Conservation (phyloP, 2,113 vertebrate species). For the Lycaon pictus region DNA sequence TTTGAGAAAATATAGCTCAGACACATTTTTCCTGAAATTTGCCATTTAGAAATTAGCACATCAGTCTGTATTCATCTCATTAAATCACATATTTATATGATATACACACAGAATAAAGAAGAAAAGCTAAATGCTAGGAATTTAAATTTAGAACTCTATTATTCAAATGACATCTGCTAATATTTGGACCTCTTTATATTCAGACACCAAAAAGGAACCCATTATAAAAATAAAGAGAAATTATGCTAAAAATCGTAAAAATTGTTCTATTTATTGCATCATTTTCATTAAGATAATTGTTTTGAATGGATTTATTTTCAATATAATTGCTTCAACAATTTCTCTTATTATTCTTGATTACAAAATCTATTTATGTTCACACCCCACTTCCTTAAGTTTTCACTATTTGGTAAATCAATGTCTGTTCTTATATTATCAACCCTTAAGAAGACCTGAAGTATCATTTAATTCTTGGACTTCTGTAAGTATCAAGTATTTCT, state of each 20-base stretch:
- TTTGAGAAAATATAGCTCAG: not conserved
- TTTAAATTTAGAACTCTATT: conserved; percentile 52
- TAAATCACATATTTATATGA: conserved; percentile 32
- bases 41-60: conserved; percentile 19
- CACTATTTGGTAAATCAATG: not conserved
- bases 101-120: not conserved
- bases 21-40: conserved; percentile 8
- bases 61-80: not conserved
- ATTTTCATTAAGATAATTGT: conserved; percentile 16
- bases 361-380: not conserved
- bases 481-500: not conserved
- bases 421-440: not conserved
- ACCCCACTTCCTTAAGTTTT: not conserved
- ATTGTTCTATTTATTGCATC: not conserved
- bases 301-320: not conserved
- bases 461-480: not conserved
- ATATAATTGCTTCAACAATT: not conserved
- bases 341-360: not conserved
- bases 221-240: not conserved
- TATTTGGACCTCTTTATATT: not conserved
- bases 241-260: not conserved
- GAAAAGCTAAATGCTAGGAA: not conserved
- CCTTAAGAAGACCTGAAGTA: not conserved
- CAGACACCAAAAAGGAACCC: not conserved
- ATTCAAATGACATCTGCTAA: not conserved